phyloP scores from a whole-genome alignment of 2,113 vertebrate genomes.

The Arenaria interpres region DNA sequence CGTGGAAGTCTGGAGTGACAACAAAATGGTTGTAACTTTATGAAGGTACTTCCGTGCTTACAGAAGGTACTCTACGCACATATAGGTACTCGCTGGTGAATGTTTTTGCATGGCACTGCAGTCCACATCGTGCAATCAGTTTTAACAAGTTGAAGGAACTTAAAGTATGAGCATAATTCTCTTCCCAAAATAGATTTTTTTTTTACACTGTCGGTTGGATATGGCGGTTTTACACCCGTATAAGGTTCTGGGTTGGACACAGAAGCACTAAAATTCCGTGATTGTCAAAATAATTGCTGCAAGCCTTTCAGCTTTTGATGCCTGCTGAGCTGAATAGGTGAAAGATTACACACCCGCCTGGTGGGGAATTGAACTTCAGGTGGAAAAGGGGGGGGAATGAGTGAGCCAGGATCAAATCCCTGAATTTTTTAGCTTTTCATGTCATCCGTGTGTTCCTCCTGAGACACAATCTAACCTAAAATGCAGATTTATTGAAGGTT shows the following conservation, averaged over 20 bases:
- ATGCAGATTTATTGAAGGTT: neutral
- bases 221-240: neutral
- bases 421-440: neutral
- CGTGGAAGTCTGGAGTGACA: neutral
- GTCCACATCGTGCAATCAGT: neutral
- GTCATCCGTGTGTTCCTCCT: accelerated
- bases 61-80: accelerated
- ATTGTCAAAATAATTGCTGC: constrained; percentile 14
- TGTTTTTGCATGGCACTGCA: neutral
- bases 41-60: neutral
- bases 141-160: neutral
- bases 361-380: neutral
- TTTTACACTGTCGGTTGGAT: neutral
- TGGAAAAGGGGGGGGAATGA: no score
- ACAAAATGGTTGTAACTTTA: neutral
- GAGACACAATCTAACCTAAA: neutral
- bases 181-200: constrained; percentile 8
- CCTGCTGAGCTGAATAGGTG: neutral
- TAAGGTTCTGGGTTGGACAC: neutral
- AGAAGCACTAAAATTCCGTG: neutral
- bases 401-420: neutral
- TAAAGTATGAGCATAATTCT: neutral
- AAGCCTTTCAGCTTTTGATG: neutral
- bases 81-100: neutral
- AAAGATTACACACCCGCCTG: accelerated